These are phyloP conservation scores for Pseudochirops cupreus DNA, from an alignment of 2,797 vertebrate genomes.

Conservation along the genomic window DNA sequence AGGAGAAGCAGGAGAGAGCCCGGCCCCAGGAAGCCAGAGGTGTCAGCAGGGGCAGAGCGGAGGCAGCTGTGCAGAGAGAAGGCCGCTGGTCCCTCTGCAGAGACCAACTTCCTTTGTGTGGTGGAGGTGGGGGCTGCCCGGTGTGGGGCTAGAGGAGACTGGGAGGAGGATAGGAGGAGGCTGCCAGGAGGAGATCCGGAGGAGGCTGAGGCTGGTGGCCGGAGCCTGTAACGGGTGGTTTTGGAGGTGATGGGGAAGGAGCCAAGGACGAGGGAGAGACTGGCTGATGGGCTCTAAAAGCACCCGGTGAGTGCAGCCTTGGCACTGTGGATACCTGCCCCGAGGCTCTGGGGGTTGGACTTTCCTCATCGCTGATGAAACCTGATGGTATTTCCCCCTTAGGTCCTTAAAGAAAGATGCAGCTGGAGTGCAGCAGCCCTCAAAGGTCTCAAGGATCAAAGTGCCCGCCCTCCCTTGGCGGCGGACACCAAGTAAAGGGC, in stretches of 20 bases:
- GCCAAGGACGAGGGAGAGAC: neutral
- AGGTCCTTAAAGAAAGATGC: slow-evolving; percentile 65
- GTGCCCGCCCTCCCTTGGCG: neutral
- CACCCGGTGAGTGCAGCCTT: too few relatives aligned
- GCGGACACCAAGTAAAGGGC: neutral
- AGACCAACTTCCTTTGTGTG: neutral
- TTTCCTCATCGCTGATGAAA: neutral
- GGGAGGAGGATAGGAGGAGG: too few relatives aligned
- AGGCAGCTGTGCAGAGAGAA: neutral
- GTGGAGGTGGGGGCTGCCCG: neutral
- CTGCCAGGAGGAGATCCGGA: neutral
- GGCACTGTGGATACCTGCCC: too few relatives aligned
- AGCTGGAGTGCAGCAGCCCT: slow-evolving; percentile 46
- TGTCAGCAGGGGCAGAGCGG: neutral
- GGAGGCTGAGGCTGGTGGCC: neutral
- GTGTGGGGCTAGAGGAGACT: too few relatives aligned
- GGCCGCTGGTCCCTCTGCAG: too few relatives aligned
- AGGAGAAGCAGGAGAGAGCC: too few relatives aligned
- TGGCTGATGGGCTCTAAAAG: too few relatives aligned
- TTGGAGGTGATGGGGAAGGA: too few relatives aligned
- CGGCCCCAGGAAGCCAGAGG: too few relatives aligned
- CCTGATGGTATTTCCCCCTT: neutral
- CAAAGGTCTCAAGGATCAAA: neutral
- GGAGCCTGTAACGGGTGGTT: too few relatives aligned
- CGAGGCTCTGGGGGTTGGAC: too few relatives aligned